Conservation (phyloP, 2,113 vertebrate genomes). For the Rhadina sibilatrix region DNA sequence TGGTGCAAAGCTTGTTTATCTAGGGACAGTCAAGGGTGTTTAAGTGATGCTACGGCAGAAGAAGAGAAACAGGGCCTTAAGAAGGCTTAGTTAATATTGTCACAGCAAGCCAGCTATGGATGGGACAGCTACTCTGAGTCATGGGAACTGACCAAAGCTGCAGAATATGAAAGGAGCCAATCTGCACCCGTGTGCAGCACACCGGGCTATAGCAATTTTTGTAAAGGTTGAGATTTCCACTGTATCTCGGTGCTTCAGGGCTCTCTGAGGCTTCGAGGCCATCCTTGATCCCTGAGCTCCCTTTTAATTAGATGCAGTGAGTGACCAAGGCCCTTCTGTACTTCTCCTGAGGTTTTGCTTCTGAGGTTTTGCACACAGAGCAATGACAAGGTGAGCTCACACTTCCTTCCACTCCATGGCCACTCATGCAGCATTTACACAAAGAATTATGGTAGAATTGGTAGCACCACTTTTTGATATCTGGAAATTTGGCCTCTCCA, state of each 20-base stretch:
- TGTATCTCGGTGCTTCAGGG: fast-evolving
- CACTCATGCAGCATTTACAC: fast-evolving
- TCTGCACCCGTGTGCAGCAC: background rate
- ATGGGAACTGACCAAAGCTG: background rate
- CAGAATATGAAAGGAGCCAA: background rate
- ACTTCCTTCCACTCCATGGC: background rate
- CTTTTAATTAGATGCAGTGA: background rate
- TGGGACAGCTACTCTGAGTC: background rate
- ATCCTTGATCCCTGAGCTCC: background rate
- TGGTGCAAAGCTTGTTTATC: background rate
- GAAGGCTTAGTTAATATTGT: background rate
- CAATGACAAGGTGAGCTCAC: background rate
- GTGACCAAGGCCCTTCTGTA: background rate
- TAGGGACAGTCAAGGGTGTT: background rate
- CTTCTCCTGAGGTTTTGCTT: background rate
- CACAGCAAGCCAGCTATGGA: background rate
- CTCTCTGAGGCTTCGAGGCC: background rate
- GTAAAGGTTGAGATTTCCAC: background rate
- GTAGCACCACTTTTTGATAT: background rate
- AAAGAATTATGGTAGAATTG: background rate
- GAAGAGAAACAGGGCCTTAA: background rate
- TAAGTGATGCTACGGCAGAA: background rate
- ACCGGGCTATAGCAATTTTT: background rate
- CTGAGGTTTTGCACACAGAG: background rate
- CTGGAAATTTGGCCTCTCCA: background rate